Evolutionary conservation across 1,140 invertebrate genomes (phyloP).

Genomic region (Scaptodrosophila lebanonensis): DNA sequence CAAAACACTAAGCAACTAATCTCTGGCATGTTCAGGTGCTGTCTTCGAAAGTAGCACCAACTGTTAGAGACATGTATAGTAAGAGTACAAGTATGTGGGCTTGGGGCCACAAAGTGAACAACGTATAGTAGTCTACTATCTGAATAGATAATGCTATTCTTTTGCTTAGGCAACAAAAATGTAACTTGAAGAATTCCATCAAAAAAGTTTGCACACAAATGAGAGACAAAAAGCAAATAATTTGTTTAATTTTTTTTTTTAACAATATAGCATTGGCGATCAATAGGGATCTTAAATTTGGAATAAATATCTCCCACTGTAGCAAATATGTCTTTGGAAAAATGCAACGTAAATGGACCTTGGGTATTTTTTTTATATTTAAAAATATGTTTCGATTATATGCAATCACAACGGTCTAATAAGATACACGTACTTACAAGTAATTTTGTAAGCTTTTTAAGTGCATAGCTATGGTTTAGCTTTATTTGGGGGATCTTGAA

Average conservation of each 20-base stretch:
- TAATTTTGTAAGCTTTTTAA: too few relatives aligned
- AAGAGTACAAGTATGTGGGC: too few relatives aligned
- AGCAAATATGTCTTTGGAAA: slow-evolving; percentile 1
- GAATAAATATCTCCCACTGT: slow-evolving; percentile 8
- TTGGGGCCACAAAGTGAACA: too few relatives aligned
- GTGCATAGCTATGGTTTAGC: too few relatives aligned
- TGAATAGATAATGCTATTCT: too few relatives aligned
- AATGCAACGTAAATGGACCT: slow-evolving; percentile 60
- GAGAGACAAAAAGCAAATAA: slow-evolving; percentile 1
- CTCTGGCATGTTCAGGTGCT: slow-evolving; percentile 58
- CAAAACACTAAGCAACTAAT: slow-evolving; percentile 6
- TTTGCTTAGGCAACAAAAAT: slow-evolving; percentile 52
- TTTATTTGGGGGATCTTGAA: too few relatives aligned
- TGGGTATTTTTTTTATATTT: slow-evolving; percentile 12
- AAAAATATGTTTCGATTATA: slow-evolving; percentile 24
- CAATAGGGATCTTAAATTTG: background rate
- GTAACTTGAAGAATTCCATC: slow-evolving; percentile 24
- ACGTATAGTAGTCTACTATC: too few relatives aligned
- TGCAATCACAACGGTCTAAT: too few relatives aligned
- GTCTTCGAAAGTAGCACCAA: slow-evolving; percentile 42
- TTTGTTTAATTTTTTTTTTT: too few relatives aligned
- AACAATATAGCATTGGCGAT: too few relatives aligned
- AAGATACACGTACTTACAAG: too few relatives aligned
- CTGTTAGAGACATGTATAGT: slow-evolving; percentile 42
- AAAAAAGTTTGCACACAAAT: background rate